These are phyloP conservation scores for Heterodera schachtii DNA, from an alignment of 1,140 invertebrate genomes.

Conservation along the genomic window DNA sequence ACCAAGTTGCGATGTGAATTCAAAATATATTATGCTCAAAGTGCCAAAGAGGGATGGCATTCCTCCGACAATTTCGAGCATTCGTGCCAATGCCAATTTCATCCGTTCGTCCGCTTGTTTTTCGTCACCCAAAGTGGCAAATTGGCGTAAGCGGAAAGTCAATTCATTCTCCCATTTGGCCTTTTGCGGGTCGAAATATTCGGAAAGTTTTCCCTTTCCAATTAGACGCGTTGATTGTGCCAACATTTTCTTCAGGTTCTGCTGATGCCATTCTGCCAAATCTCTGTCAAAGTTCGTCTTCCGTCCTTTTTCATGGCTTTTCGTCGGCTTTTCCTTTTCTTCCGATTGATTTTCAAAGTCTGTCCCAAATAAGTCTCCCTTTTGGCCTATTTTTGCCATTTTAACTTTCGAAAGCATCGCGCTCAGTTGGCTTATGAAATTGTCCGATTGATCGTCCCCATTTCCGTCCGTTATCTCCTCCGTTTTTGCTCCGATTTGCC, in stretches of 20 bases:
- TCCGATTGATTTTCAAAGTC: neutral
- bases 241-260: neutral
- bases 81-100: neutral
- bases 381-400: neutral
- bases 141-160: neutral
- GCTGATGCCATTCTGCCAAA: neutral
- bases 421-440: neutral
- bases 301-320: neutral
- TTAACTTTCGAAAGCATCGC: neutral
- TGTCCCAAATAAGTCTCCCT: neutral
- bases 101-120: neutral
- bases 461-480: neutral
- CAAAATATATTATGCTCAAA: neutral
- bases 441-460: neutral
- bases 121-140: neutral
- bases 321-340: neutral
- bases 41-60: neutral
- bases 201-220: neutral
- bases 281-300: neutral
- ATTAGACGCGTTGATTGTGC: neutral
- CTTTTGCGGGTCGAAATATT: neutral
- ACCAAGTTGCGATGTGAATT: neutral
- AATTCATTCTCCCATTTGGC: neutral
- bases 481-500: neutral
- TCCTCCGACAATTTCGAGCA: neutral